phyloP scores from a whole-genome alignment of 2,797 vertebrate genomes.

The Rhinophrynus dorsalis region DNA sequence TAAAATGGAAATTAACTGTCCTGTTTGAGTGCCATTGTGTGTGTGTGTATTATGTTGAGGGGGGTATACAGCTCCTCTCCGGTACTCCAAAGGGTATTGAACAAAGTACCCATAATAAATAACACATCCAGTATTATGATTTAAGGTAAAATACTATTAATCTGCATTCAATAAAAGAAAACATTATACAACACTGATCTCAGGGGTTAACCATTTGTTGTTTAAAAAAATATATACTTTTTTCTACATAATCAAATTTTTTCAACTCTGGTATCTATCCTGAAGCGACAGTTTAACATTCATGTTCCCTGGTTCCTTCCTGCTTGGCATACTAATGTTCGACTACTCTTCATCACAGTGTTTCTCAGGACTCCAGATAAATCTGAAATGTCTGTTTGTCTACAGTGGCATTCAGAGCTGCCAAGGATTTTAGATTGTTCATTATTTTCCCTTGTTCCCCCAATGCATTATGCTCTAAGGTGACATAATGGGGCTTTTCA shows the following conservation, averaged over 20 bases:
- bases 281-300: constrained; percentile 20
- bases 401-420: constrained; percentile 58
- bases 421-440: constrained; percentile 62
- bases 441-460: constrained; percentile 59
- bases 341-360: constrained; percentile 50
- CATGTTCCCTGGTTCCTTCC: constrained; percentile 40
- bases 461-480: constrained; percentile 51
- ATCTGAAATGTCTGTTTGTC: constrained; percentile 57
- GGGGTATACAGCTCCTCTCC: too few relatives aligned
- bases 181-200: too few relatives aligned
- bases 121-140: too few relatives aligned
- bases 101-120: too few relatives aligned
- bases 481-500: constrained; percentile 62
- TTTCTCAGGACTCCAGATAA: constrained; percentile 59
- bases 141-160: too few relatives aligned
- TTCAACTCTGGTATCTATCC: constrained; percentile 16
- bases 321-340: constrained; percentile 59
- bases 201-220: too few relatives aligned
- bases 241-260: neutral
- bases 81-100: too few relatives aligned
- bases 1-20: too few relatives aligned
- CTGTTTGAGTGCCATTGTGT: too few relatives aligned
- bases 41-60: too few relatives aligned
- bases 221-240: neutral
- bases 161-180: too few relatives aligned